Percentiles rank a stretch among this genome's conserved stretches.
Conservation (phyloP, 2,113 vertebrate genomes). For the Grus americana region DNA sequence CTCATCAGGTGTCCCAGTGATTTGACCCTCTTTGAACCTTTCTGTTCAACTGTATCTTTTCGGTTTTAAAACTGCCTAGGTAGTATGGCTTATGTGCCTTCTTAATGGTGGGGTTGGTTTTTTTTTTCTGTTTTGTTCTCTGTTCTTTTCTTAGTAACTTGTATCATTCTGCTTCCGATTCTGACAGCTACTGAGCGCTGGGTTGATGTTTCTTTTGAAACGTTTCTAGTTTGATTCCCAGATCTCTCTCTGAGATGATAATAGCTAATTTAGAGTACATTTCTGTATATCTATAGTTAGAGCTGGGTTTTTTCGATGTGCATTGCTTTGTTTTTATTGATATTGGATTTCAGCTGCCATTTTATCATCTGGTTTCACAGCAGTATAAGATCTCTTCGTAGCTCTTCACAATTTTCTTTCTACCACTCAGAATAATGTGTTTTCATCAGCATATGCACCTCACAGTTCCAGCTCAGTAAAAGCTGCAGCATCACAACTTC, state of each 20-base stretch:
- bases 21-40: neutral
- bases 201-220: slow-evolving; percentile 39
- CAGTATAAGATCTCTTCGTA: neutral
- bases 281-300: neutral
- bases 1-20: neutral
- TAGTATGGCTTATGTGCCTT: neutral
- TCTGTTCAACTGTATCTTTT: neutral
- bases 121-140: neutral
- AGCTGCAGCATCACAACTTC: neutral
- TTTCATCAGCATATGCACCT: neutral
- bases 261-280: neutral
- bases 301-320: neutral
- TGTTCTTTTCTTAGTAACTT: slow-evolving; percentile 21
- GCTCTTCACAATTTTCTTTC: neutral
- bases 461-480: neutral
- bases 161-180: neutral
- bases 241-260: neutral
- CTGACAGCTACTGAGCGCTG: neutral
- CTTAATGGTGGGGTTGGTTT: neutral
- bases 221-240: neutral
- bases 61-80: neutral
- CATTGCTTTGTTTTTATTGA: slow-evolving; percentile 19
- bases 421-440: neutral
- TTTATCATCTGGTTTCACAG: slow-evolving; percentile 10
- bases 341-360: neutral